Base-by-base conservation (phyloP, 1,140 invertebrate genomes). In the Zaprionus camerounensis region DNA sequence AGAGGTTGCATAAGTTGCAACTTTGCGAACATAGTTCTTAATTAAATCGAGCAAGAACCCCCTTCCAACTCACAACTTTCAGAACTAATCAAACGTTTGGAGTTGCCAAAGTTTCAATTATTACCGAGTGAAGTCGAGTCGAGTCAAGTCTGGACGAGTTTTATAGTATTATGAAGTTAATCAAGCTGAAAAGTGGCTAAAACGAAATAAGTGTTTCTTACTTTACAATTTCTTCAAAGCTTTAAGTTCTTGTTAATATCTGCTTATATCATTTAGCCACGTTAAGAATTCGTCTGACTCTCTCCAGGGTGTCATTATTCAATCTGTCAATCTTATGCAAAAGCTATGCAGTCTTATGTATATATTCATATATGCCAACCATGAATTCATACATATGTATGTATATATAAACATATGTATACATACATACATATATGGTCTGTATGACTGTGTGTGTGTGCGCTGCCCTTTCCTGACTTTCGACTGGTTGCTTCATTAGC, bases 311-410 rank as follows among this genome's bases (percentile, higher is more conserved):
- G 76, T 83, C 77, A 83, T 88, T 86, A 86, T 88, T 86, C 83
- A 88, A 86, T 86, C 83, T 86, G 83, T 88, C 84, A 77, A 66
- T 67, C 82, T 80, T 87, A 86, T 87, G 80, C 84, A 88, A 74
- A 86, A 22, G 64, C 41, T 28, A 56, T 53, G 53, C 61, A 66
- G 53, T 64, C 76, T 51, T 34, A 31, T 46, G 5, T 17, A 51
- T 56, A 56, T 38, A 49, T 44, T 63, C 58, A 22, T 46, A 38
- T 55, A 38, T 49, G 6, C 41, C 41, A 20, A 46, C 41, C 41
- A 46, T 17, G 41, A 46, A 17, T 17, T 9, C 41, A 46, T 46
- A 17, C 41, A 17, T n/a, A 49, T 41, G 36, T 44, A 58, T 61
- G 51, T 44, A 34, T 22, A 13, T n/a, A 20, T 15, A 56, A 59